phyloP scores from a whole-genome alignment of 2,888 invertebrate genomes.

The Pyrrhosoma nymphula region DNA sequence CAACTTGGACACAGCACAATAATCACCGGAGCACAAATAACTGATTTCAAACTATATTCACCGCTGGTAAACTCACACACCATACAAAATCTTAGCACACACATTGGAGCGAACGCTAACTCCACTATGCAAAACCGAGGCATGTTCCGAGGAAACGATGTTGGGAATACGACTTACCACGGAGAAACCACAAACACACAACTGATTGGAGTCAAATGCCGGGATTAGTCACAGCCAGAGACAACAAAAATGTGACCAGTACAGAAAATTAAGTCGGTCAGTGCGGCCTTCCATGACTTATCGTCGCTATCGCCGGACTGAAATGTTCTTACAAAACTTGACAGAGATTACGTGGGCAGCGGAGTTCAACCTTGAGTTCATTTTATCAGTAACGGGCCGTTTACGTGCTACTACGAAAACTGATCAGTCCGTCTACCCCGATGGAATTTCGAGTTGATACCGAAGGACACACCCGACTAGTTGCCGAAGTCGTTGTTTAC shows the following conservation, averaged over 20 bases:
- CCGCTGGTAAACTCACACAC: neutral
- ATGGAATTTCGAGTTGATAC: neutral
- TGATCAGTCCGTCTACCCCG: neutral
- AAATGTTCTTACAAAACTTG: neutral
- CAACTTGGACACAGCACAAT: neutral
- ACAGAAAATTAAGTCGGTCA: neutral
- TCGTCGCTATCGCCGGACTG: neutral
- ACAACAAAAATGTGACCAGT: neutral
- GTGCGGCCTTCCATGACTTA: neutral
- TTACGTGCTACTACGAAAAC: neutral
- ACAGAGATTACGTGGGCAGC: neutral
- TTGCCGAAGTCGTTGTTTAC: neutral
- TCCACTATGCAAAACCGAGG: neutral
- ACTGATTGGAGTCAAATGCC: neutral
- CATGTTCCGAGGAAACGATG: neutral
- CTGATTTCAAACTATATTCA: neutral
- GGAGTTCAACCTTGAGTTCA: neutral
- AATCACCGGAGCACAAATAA: neutral
- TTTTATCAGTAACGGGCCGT: neutral
- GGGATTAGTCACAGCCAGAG: neutral
- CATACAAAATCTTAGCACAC: neutral
- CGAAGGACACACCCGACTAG: neutral
- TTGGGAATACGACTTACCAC: neutral
- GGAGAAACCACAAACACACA: neutral
- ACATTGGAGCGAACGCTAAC: neutral